Percentiles rank a stretch among this genome's conserved stretches.
phyloP scores from a whole-genome alignment of 2,113 vertebrate species.

The Eira barbara region DNA sequence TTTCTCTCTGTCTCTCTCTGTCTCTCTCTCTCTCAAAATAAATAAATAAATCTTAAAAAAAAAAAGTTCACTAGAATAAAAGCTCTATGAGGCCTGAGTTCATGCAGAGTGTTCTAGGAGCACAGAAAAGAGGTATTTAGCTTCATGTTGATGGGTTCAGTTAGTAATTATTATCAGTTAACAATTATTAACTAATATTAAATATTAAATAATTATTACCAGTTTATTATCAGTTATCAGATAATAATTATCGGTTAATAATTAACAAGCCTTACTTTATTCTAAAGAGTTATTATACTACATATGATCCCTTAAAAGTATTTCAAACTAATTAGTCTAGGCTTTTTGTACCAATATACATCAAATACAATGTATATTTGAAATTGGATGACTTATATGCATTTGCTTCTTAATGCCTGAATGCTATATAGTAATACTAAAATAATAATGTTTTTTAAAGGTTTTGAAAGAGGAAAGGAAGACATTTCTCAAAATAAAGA shows the following conservation, averaged over 20 bases:
- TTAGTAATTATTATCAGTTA: no score
- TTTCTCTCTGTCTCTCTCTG: neutral
- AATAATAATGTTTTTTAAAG: slow-evolving; percentile 80
- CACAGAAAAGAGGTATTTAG: neutral
- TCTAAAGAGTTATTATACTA: neutral
- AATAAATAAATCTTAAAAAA: neutral
- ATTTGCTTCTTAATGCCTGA: neutral
- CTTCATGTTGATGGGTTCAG: neutral
- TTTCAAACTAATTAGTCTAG: neutral
- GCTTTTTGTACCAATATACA: neutral
- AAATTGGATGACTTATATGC: neutral
- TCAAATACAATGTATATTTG: neutral
- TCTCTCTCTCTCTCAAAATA: neutral
- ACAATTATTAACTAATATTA: no score
- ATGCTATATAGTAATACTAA: slow-evolving; percentile 14
- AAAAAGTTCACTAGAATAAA: neutral
- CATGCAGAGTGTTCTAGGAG: neutral
- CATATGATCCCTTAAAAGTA: neutral
- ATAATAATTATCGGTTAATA: no score
- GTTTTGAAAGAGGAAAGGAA: slow-evolving; percentile 95
- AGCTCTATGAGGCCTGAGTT: neutral
- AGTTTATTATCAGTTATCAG: no score
- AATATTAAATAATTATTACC: no score
- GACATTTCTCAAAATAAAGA: slow-evolving; percentile 92
- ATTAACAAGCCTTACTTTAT: neutral